phyloP scores from a whole-genome alignment of 2,113 vertebrate genomes.

The Plotosus lineatus region DNA sequence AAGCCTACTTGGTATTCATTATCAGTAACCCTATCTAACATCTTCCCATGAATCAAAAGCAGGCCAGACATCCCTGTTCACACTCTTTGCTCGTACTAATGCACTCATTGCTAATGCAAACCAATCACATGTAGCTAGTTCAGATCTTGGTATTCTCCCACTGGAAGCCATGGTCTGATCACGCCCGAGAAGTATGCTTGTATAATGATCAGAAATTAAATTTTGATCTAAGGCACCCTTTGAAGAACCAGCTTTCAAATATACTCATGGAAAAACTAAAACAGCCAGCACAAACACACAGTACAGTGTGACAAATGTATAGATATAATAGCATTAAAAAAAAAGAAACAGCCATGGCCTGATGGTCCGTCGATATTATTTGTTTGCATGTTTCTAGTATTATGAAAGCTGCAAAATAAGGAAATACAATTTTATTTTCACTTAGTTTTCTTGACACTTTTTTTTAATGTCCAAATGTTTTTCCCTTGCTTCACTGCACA shows the following conservation, averaged over 20 bases:
- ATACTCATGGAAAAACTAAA: background rate
- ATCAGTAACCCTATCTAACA: conserved; percentile 33
- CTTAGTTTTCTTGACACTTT: too few species aligned
- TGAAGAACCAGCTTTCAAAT: conserved; percentile 43
- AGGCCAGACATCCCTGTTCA: conserved; percentile 22
- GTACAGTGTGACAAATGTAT: too few species aligned
- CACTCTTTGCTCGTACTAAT: conserved; percentile 1
- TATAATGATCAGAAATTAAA: conserved; percentile 25
- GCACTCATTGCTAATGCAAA: background rate
- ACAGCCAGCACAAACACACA: conserved; percentile 12
- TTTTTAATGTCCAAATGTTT: too few species aligned
- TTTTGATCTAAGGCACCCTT: conserved; percentile 40
- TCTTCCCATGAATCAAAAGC: conserved; percentile 38
- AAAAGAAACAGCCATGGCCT: background rate
- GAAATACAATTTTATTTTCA: too few species aligned
- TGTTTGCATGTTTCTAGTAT: too few species aligned
- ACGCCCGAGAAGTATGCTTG: background rate
- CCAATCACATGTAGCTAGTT: background rate
- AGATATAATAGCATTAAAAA: background rate
- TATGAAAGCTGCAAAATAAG: too few species aligned
- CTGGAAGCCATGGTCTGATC: background rate
- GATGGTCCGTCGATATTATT: background rate
- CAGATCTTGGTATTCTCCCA: background rate
- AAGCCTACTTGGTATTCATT: conserved; percentile 51
- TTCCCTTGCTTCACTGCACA: background rate